These are phyloP conservation scores for Xiphorhynchus elegans DNA, from an alignment of 2,113 vertebrate species.

Conservation along the genomic window DNA sequence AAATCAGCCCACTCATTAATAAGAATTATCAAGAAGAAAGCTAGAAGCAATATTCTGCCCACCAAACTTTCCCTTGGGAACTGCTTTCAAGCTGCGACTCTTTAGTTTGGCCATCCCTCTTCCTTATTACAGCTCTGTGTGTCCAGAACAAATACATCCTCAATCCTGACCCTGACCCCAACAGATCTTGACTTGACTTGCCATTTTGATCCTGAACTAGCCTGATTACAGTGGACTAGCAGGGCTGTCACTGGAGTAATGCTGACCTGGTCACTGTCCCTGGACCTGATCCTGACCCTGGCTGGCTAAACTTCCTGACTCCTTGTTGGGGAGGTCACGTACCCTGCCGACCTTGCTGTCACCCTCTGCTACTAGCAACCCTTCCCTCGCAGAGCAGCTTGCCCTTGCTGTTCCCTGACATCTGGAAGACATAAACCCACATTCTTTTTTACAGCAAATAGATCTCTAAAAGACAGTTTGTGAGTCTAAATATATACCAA, in stretches of 20 bases:
- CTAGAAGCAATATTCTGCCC: background rate
- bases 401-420: background rate
- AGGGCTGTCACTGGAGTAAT: background rate
- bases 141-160: background rate
- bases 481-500: background rate
- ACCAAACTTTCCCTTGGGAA: background rate
- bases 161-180: background rate
- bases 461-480: background rate
- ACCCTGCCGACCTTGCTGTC: background rate
- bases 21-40: background rate
- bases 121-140: background rate
- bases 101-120: background rate
- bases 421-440: background rate
- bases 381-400: background rate
- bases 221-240: background rate
- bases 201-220: background rate
- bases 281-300: background rate
- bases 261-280: background rate
- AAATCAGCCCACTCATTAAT: background rate
- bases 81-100: background rate
- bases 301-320: background rate
- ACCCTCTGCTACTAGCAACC: background rate
- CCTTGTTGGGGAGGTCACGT: background rate
- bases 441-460: background rate
- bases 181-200: background rate